Evolutionary conservation across 2,888 invertebrate genomes (phyloP).

Genomic region (Lochmaea capreae): DNA sequence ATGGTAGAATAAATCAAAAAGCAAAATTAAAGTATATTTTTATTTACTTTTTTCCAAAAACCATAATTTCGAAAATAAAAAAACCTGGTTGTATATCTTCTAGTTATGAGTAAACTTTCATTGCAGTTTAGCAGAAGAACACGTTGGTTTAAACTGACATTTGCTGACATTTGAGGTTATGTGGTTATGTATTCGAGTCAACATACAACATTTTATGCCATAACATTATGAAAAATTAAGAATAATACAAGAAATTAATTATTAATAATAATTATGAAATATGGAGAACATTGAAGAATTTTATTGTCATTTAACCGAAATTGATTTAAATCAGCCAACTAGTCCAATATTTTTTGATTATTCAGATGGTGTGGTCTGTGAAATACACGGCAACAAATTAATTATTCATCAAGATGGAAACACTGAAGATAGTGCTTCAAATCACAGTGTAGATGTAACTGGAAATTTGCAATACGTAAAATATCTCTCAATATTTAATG

Average conservation of each 20-base stretch:
- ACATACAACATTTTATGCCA: neutral
- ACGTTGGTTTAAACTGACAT: slow-evolving; percentile 13
- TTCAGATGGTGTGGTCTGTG: slow-evolving; percentile 25
- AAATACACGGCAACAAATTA: slow-evolving; percentile 19
- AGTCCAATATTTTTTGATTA: slow-evolving; percentile 26
- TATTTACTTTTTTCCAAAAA: neutral
- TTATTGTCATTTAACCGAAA: slow-evolving; percentile 27
- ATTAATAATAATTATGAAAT: slow-evolving; percentile 1
- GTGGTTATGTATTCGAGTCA: slow-evolving; percentile 17
- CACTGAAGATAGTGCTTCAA: neutral
- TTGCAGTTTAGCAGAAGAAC: neutral
- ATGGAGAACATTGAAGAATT: slow-evolving; percentile 44
- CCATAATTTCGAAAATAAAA: neutral
- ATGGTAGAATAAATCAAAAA: neutral
- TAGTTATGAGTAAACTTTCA: neutral
- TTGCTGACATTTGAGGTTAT: slow-evolving; percentile 8
- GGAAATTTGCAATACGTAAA: slow-evolving; percentile 36
- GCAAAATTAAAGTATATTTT: neutral
- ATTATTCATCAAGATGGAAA: slow-evolving; percentile 19
- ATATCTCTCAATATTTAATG: slow-evolving; percentile 42
- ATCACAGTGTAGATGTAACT: slow-evolving; percentile 31
- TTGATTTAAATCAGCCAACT: slow-evolving; percentile 7
- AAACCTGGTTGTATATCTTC: neutral
- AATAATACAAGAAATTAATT: neutral
- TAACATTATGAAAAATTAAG: neutral